Percentiles rank a stretch among this genome's conserved stretches.
phyloP scores from a whole-genome alignment of 2,113 vertebrate species.

The Centropus bengalensis region DNA sequence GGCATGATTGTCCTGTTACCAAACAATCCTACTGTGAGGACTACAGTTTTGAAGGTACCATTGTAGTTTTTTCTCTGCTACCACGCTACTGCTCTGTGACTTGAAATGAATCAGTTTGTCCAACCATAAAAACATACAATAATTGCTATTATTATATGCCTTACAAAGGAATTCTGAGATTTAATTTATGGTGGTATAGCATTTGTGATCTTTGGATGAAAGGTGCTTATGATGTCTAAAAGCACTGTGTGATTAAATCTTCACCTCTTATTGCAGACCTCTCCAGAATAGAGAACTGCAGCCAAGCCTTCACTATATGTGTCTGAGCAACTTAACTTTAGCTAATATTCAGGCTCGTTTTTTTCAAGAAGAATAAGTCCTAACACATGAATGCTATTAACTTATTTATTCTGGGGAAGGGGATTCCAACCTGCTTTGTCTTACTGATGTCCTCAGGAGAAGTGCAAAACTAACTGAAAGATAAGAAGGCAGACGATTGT shows the following conservation, averaged over 20 bases:
- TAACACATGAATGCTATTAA: not conserved
- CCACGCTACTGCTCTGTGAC: not conserved
- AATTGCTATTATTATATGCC: not conserved
- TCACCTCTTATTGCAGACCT: not conserved
- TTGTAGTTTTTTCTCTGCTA: not conserved
- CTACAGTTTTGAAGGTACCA: not conserved
- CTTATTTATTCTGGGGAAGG: not conserved
- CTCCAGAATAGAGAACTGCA: not conserved
- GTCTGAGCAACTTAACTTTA: not conserved
- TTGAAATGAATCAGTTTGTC: not conserved
- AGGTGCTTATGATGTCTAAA: not conserved
- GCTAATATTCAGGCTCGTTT: not conserved
- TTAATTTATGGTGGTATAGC: not conserved
- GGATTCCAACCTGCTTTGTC: not conserved
- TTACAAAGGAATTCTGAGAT: not conserved
- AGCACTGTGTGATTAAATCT: not conserved
- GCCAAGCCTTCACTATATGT: not conserved
- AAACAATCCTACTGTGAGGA: not conserved
- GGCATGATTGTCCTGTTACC: not conserved
- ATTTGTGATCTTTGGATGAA: slow-evolving; percentile 6
- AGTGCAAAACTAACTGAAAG: not conserved
- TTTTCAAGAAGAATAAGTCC: not conserved
- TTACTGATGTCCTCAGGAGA: not conserved
- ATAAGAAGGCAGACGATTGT: not conserved
- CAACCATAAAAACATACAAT: not conserved